Base-by-base conservation (phyloP, 2,888 invertebrate species). In the Tenthredo distinguenda region DNA sequence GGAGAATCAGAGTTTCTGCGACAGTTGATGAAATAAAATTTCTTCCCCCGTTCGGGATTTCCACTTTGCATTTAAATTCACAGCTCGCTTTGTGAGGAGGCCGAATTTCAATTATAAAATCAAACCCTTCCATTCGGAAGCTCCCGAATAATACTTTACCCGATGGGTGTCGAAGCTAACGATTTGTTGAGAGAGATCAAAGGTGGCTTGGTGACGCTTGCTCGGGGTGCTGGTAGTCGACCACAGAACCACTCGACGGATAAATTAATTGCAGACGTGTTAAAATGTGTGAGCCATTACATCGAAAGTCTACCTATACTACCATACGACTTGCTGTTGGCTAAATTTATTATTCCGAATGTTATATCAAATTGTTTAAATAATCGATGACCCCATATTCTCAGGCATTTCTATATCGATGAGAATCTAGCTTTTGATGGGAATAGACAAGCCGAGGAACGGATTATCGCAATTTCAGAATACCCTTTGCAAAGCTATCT, bases 201-300 rank as follows among this genome's bases (percentile, higher is more conserved):
- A 79, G 62, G 37, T 37, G 62, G 37, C 62, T 79, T n/a, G 79
- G 37, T 62, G 40, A 79, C 55, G 37, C 62, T 62, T 40, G 9
- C n/a, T 26, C 9, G 7, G 79, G 79, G 37, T 62, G 34, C 50
- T 79, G 58, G 37, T n/a, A 81, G 37, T 62, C 79, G 62, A 81
- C 62, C 79, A 37, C 79, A 81, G 40, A n/a, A 81, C 12, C 79
- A 62, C 79, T 81, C 62, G 79, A 62, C 62, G 79, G n/a, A 37
- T 58, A 26, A 40, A 58, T 62, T 81, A 81, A 62, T 62, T 81
- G 12, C 62, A 7, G 47, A 50, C 62, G 40, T 62, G 12, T 34
- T 21, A 26, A 81, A 81, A 62, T 81, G 7, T 3, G 34, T 50
- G 7, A 62, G 7, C 6, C 26, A 40, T 81, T 7, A 40, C 40